Conservation (phyloP, 2,888 invertebrate genomes). For the Slavum lentiscoides region DNA sequence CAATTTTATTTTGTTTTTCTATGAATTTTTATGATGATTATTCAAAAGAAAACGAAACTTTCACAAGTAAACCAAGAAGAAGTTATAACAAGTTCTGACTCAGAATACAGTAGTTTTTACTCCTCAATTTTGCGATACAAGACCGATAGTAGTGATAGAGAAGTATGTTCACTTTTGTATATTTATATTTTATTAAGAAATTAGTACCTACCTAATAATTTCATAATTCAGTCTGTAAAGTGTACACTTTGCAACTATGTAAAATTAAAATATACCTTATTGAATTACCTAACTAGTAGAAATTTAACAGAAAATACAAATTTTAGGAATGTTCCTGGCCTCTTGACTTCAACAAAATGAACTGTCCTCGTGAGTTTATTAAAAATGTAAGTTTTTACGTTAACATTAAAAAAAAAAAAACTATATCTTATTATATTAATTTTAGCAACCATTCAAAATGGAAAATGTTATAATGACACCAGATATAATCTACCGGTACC, state of each 20-base stretch:
- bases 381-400: conserved; percentile 22
- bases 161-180: conserved; percentile 14
- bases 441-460: conserved; percentile 67
- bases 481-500: conserved; percentile 73
- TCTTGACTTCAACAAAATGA: background rate
- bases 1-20: background rate
- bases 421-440: conserved; percentile 6
- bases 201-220: background rate
- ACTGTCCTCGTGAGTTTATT: conserved; percentile 14
- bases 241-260: too few relatives aligned
- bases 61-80: conserved; percentile 41
- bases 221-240: too few relatives aligned
- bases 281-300: too few relatives aligned
- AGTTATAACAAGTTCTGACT: conserved; percentile 40
- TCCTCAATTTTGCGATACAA: conserved; percentile 38
- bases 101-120: conserved; percentile 41
- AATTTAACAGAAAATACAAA: background rate
- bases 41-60: background rate
- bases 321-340: conserved; percentile 22
- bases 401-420: background rate
- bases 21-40: background rate
- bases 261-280: too few relatives aligned
- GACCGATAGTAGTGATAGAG: conserved; percentile 38
- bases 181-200: background rate
- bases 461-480: conserved; percentile 69